These are phyloP conservation scores for Bombylius discolor DNA, from an alignment of 2,888 invertebrate species.

Conservation along the genomic window DNA sequence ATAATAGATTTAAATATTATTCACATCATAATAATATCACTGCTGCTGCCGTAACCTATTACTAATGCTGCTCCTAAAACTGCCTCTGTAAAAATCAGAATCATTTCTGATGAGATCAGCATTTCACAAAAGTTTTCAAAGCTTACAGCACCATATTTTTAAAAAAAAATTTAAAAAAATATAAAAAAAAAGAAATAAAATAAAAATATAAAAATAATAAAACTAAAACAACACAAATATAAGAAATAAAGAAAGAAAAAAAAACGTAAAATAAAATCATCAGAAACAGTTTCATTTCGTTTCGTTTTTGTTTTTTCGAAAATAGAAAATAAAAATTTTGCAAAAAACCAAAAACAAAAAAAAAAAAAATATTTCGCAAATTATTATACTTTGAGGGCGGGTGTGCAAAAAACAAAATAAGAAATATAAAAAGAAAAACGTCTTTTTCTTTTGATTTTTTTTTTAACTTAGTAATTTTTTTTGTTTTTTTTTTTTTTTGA, in stretches of 20 bases:
- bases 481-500: not conserved
- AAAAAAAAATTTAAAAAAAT: no score
- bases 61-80: not conserved
- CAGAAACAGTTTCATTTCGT: not conserved
- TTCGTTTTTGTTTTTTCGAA: not conserved
- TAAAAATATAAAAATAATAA: not conserved
- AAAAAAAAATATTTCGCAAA: not conserved
- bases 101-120: slow-evolving; percentile 8
- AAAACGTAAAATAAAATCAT: not conserved
- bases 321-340: not conserved
- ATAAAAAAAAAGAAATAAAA: not conserved
- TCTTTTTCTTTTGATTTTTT: not conserved
- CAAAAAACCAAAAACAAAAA: not conserved
- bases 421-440: not conserved
- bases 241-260: no score
- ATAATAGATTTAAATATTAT: no score
- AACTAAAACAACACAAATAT: not conserved
- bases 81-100: not conserved
- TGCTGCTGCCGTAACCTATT: no score
- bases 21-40: no score
- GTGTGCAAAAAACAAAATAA: slow-evolving; percentile 10
- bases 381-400: slow-evolving; percentile 13
- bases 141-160: not conserved
- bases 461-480: not conserved
- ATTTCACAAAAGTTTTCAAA: not conserved